These are phyloP conservation scores for Ypsolopha scabrella DNA, from an alignment of 2,888 invertebrate genomes.

Conservation along the genomic window DNA sequence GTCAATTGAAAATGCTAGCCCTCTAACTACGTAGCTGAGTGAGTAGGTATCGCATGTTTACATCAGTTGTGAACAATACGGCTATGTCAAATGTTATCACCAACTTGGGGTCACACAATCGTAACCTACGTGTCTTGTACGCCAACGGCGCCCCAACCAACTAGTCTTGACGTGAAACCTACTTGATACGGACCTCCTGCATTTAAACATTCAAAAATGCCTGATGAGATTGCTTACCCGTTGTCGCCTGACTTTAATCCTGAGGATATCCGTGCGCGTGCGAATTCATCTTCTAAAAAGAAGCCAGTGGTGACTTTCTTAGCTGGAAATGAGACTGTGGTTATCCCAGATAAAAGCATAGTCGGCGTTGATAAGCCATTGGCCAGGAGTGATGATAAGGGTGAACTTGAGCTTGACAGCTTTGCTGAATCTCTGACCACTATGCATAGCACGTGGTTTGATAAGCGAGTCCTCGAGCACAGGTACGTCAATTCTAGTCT, in stretches of 20 bases:
- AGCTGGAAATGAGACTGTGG: conserved; percentile 50
- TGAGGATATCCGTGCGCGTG: conserved; percentile 68
- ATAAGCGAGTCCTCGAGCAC: conserved; percentile 69
- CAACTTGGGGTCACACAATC: background rate
- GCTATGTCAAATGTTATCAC: conserved; percentile 46
- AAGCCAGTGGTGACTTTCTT: conserved; percentile 49
- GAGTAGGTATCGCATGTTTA: conserved; percentile 23
- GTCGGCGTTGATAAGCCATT: conserved; percentile 51
- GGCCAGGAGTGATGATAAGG: conserved; percentile 41
- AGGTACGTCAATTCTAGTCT: conserved; percentile 46
- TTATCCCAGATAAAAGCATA: conserved; percentile 57
- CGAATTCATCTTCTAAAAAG: conserved; percentile 62
- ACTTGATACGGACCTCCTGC: too few species aligned
- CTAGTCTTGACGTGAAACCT: background rate
- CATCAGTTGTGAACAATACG: conserved; percentile 28
- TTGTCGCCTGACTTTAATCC: conserved; percentile 57
- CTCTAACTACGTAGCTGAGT: background rate
- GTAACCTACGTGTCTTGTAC: background rate
- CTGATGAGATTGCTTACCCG: conserved; percentile 71
- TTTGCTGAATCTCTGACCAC: conserved; percentile 63
- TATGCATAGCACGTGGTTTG: conserved; percentile 63
- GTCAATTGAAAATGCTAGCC: background rate
- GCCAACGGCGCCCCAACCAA: background rate
- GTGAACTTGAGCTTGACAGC: conserved; percentile 67
- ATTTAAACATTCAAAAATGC: conserved; percentile 45